Evolutionary conservation across 2,113 vertebrate genomes (phyloP).

Genomic region (Laterallus jamaicensis): DNA sequence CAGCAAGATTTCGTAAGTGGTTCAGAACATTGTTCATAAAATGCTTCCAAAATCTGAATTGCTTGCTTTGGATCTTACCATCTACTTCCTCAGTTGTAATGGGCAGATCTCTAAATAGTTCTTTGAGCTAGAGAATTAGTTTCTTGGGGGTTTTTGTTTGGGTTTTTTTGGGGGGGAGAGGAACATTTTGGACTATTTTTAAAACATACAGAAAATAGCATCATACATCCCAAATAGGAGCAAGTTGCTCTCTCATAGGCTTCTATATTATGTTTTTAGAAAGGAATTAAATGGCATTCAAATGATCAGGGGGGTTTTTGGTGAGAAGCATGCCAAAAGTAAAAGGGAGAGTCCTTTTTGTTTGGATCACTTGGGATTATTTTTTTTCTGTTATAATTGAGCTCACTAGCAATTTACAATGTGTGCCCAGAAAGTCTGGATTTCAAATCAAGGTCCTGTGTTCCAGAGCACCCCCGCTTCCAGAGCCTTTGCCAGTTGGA

Average conservation of each 20-base stretch:
- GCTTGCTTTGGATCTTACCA: constrained; percentile 34
- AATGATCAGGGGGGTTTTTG: not conserved
- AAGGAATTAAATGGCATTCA: constrained; percentile 2
- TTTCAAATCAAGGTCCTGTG: constrained; percentile 13
- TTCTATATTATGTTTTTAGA: constrained; percentile 46
- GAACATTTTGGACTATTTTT: not conserved
- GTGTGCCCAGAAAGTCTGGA: constrained; percentile 33
- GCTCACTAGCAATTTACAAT: constrained; percentile 27
- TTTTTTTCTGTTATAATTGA: not conserved
- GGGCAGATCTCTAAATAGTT: constrained; percentile 7
- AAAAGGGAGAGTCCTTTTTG: not conserved
- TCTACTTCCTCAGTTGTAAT: constrained; percentile 30
- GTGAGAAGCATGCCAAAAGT: not conserved
- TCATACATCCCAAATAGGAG: not conserved
- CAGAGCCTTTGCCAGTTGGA: constrained; percentile 47
- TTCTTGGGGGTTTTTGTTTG: not conserved
- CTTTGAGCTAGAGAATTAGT: constrained; percentile 1
- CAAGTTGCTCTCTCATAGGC: not conserved
- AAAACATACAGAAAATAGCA: not conserved
- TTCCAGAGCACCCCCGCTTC: constrained; percentile 39
- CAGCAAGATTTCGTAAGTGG: constrained; percentile 2
- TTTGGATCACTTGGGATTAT: not conserved
- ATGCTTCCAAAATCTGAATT: constrained; percentile 50
- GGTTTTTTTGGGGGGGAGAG: not conserved
- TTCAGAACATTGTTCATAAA: constrained; percentile 46